Evolutionary conservation across 2,797 vertebrate genomes (phyloP), one percentile per base, ranked within the genome.

Genomic region (Corythornis leucogaster): DNA sequence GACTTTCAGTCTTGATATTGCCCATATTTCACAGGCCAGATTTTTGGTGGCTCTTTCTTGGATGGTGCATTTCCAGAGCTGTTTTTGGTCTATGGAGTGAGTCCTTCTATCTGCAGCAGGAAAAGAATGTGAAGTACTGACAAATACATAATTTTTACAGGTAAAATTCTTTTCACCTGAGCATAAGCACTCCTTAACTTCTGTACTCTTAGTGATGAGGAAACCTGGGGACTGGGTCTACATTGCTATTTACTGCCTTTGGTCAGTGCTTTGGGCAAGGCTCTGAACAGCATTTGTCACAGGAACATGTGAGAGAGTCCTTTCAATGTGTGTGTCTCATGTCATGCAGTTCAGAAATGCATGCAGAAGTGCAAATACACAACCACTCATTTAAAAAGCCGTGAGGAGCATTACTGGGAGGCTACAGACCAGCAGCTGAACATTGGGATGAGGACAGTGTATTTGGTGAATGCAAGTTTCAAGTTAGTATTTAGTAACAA

Each of bases 401-500:
- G 57, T 51, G 69, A 92, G 57, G 73, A 93, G 31, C 59, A 38
- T 83, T 88, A 64, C 73, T 33, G 66, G 92, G 77, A 86, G 88
- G 62, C 84, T 89, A 70, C 43, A 89, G 69, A 46, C 46, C 35
- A 18, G 35, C 15, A 76, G 46, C 51, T 83, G 88, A 70, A 68
- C 42, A 71, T 58, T n/a, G 31, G 45, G 69, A 85, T 33, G 25
- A 82, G 40, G 48, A 26, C 17, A 66, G 63, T 68, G 53, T 70
- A 20, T 70, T 85, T 93, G 57, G 66, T 80, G 87, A 96, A 59
- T 15, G 80, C 54, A 94, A 95, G 28, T 80, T 46, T 88, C 84
- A 83, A 86, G 80, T 85, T 94, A 96, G 95, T 96, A 95, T 93
- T 95, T 93, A 86, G 38, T 40, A 96, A 90, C 70, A 91, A 79